These are phyloP conservation scores for Cygnus buccinator DNA, from an alignment of 2,113 vertebrate genomes.

Conservation along the genomic window DNA sequence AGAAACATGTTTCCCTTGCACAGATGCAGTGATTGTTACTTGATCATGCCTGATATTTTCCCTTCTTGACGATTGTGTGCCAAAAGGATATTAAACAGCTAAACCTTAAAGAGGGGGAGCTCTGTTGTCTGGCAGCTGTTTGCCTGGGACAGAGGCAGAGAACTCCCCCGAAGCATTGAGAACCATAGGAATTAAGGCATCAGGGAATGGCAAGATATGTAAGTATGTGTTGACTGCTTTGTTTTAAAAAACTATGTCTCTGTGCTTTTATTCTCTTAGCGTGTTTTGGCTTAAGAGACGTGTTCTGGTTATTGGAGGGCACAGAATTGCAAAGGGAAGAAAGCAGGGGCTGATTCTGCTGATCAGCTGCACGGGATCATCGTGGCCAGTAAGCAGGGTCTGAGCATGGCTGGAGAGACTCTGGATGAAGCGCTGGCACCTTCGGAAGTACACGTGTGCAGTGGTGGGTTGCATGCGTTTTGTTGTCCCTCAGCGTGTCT, in stretches of 20 bases:
- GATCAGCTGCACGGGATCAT: neutral
- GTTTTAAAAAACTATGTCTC: neutral
- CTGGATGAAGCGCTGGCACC: neutral
- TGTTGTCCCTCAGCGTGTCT: neutral
- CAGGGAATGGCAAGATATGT: neutral
- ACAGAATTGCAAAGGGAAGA: neutral
- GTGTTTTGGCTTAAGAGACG: neutral
- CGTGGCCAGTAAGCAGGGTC: neutral
- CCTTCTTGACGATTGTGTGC: neutral
- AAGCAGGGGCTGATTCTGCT: neutral
- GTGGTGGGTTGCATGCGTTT: neutral
- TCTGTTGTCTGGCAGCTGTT: neutral
- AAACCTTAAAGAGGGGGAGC: neutral
- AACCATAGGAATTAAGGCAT: neutral
- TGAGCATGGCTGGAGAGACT: neutral
- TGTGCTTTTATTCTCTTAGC: neutral
- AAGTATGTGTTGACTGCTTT: neutral
- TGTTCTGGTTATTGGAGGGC: neutral
- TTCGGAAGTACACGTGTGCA: neutral
- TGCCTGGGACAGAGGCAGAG: neutral
- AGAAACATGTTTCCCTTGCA: neutral
- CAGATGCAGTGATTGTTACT: neutral
- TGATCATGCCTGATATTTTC: neutral
- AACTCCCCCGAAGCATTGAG: neutral
- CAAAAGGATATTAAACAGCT: neutral